These are phyloP conservation scores for Caenorhabditis inopinata DNA, from an alignment of 1,140 invertebrate species.

Conservation along the genomic window DNA sequence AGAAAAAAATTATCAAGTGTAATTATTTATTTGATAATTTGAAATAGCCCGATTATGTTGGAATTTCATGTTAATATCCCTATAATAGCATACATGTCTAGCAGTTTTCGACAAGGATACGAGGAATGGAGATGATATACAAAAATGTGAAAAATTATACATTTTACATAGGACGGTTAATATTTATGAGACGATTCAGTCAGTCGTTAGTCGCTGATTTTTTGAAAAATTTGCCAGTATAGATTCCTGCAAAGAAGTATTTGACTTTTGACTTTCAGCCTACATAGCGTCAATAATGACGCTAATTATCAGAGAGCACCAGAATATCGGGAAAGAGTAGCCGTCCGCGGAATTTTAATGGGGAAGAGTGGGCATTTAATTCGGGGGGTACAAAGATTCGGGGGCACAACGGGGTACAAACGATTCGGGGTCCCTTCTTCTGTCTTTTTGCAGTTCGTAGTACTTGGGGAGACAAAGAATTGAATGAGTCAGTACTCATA, in stretches of 20 bases:
- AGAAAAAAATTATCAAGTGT: not conserved
- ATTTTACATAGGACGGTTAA: not conserved
- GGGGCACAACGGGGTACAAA: too few relatives aligned
- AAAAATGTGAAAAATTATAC: not conserved
- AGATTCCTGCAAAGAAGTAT: constrained; percentile 49
- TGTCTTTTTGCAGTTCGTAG: too few relatives aligned
- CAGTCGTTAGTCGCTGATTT: constrained; percentile 36
- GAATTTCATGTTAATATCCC: not conserved
- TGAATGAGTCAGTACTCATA: too few relatives aligned
- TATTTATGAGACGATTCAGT: not conserved
- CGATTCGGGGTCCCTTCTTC: too few relatives aligned
- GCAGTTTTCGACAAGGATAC: not conserved
- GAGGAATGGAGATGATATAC: not conserved
- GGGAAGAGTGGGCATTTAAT: too few relatives aligned
- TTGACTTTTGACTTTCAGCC: not conserved
- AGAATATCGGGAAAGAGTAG: too few relatives aligned
- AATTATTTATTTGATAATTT: not conserved
- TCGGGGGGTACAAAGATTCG: too few relatives aligned
- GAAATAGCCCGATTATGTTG: not conserved
- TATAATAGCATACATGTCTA: not conserved
- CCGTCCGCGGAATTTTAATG: too few relatives aligned
- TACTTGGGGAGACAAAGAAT: too few relatives aligned
- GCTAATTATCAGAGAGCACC: too few relatives aligned
- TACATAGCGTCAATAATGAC: too few relatives aligned
- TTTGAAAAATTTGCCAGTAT: constrained; percentile 48